These are phyloP conservation scores for Mamestra brassicae DNA, from an alignment of 2,888 invertebrate species.

Conservation along the genomic window DNA sequence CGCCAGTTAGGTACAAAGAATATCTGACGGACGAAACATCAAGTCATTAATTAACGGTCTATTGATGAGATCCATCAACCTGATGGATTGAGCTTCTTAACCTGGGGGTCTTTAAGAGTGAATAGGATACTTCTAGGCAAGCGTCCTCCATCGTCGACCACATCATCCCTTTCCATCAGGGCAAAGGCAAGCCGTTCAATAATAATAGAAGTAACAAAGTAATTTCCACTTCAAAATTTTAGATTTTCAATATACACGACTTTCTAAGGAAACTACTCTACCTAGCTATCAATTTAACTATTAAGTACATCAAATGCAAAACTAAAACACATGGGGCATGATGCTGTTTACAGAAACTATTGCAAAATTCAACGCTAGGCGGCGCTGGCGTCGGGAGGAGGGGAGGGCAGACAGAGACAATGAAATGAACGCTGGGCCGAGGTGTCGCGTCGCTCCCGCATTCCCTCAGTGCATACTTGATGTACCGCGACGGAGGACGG, in stretches of 20 bases:
- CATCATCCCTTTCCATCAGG: too few relatives aligned
- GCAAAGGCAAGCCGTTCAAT: too few relatives aligned
- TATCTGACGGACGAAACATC: constrained; percentile 11
- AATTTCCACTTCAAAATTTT: too few relatives aligned
- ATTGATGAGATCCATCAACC: too few relatives aligned
- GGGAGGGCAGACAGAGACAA: constrained; percentile 81
- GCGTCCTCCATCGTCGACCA: too few relatives aligned
- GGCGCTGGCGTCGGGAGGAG: constrained; percentile 34
- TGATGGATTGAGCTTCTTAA: too few relatives aligned
- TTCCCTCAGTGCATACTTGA: constrained; percentile 90
- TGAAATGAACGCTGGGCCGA: constrained; percentile 86
- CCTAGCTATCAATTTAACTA: not conserved
- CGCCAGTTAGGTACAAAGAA: constrained; percentile 8
- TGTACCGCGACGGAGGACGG: constrained; percentile 77
- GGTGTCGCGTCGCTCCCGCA: constrained; percentile 87
- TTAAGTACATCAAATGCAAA: not conserved
- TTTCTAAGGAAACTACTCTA: too few relatives aligned
- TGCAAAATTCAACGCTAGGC: constrained; percentile 72
- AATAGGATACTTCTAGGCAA: too few relatives aligned
- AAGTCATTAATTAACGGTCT: not conserved
- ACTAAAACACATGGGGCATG: constrained; percentile 38
- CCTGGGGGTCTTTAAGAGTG: too few relatives aligned
- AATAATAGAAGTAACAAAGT: too few relatives aligned
- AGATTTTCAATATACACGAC: too few relatives aligned
- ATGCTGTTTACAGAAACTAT: constrained; percentile 59